Base-by-base conservation (phyloP, 2,888 invertebrate genomes). In the Xylota sylvarum region DNA sequence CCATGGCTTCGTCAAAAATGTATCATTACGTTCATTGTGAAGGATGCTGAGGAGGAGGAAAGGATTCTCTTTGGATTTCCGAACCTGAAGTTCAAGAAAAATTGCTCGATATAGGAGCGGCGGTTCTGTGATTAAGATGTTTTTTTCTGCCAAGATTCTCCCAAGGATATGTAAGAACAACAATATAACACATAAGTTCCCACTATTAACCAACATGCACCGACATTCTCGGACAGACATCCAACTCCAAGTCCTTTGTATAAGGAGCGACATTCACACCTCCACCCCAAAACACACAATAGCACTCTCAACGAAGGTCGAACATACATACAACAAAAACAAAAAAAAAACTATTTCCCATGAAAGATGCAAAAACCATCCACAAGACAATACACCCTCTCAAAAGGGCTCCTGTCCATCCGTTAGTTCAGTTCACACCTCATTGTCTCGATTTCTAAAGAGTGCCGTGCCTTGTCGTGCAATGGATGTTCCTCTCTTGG, bases 401-500 rank as follows among this genome's bases (percentile, higher is more conserved):
- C 19, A 50, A 60, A 77, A 70, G 55, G 27, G 32, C 56, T 43
- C 17, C 64, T 7, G 55, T 67, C 43, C 62, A 56, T 40, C 40
- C 40, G 30, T 48, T 55, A 69, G 55, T 70, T 30, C 14, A 55
- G 17, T 74, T 82, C 81, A 76, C 81, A 76, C 76, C 81, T 82
- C 62, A 70, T 82, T 82, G 76, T 82, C 52, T 64, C 35, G 37
- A 56, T 56, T 64, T 56, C 14, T 46, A 76, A 81, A 70, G 48
- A 72, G 48, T 50, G 32, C 50, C 56, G 62, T 48, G 10, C 30
- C 40, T 0, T 23, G 23, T 23, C 23, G 23, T 48, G 76, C 62
- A 52, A 46, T 46, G n/a, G 52, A 14, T 19, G 55, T 37, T 17
- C 27, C 37, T 7, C 19, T 27, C 35, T 17, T 37, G 19, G 0